Base-by-base conservation (phyloP, 2,113 vertebrate species). In the Turdus rufiventris region DNA sequence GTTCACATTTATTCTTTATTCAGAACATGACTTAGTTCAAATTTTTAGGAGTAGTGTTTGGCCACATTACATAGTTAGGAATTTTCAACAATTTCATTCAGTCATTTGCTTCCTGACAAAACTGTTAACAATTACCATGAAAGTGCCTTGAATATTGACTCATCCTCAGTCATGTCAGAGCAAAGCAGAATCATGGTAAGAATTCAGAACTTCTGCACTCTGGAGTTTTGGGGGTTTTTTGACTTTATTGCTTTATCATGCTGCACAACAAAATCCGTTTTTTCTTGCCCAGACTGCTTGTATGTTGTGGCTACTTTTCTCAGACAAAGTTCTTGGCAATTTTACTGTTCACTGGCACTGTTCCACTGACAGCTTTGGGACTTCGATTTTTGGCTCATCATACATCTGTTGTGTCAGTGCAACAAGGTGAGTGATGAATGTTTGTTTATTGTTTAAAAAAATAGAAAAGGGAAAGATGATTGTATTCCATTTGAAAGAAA, bases 81-180 rank as follows among this genome's bases (percentile, higher is more conserved):
- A 85, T 85, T 89, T 89, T 58, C 51, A 56, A 29, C 80, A 33
- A 93, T 93, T 91, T 95, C 75, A 91, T 88, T 96, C 45, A 89
- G 13, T 87, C 10, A 31, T 21, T 77, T 90, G 0, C 8, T 74
- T 75, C 7, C 61, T 36, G 20, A 57, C 6, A 63, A 71, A 91
- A 54, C 4, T 31, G 3, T 48, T 70, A 21, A 53, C 63, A 40
- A 66, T 21, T 33, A 20, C 33, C 13, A 29, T 34, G 66, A 31
- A 3, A 48, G 9, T 50, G 20, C 5, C 8, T 24, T 28, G 50
- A 38, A 31, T 40, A 54, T 21, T 68, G 67, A 42, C 19, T 47
- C 56, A 20, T 50, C 31, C 12, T 67, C 56, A 34, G 5, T 19
- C 43, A 48, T 45, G 40, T 34, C 20, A 76, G 51, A 77, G 34